Percentiles rank a stretch among this genome's conserved stretches.
phyloP scores from a whole-genome alignment of 35 echinoderm and acorn worm genomes.

The Stichopus chloronotus region DNA sequence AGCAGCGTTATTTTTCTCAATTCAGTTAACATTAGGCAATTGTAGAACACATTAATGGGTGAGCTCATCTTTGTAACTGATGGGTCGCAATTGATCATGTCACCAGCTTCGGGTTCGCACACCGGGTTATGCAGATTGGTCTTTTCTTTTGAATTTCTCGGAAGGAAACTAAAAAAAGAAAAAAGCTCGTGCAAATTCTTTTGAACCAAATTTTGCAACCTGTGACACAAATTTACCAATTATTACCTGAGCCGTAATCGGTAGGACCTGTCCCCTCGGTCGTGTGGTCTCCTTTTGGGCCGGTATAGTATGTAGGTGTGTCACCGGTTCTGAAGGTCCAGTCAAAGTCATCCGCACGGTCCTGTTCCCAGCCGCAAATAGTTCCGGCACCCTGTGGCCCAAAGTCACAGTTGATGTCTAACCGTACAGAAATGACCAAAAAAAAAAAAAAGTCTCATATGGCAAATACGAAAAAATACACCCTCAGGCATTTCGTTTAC shows the following conservation, averaged over 20 bases:
- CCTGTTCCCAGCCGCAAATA: constrained; percentile 83
- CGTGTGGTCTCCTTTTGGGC: constrained; percentile 86
- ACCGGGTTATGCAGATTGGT: too few species aligned
- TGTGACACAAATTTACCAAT: too few species aligned
- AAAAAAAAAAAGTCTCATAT: too few species aligned
- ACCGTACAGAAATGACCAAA: not conserved
- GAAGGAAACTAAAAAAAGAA: too few species aligned
- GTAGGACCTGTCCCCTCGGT: not conserved
- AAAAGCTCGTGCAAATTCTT: too few species aligned
- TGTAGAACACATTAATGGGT: not conserved
- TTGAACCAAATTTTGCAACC: too few species aligned
- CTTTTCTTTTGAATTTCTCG: too few species aligned
- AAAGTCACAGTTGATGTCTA: constrained; percentile 85
- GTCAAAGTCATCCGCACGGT: constrained; percentile 76
- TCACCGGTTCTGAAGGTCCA: constrained; percentile 50
- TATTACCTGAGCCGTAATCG: not conserved
- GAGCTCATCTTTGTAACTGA: too few species aligned
- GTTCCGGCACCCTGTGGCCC: constrained; percentile 41
- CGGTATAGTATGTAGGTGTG: constrained; percentile 65
- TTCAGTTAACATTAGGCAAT: not conserved
- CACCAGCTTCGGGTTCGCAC: too few species aligned
- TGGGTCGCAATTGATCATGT: too few species aligned
- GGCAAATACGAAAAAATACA: too few species aligned
- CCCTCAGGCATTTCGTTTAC: too few species aligned
- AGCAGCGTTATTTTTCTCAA: not conserved